These are phyloP conservation scores for Prionace glauca DNA, from an alignment of 2,797 vertebrate genomes.

Conservation along the genomic window DNA sequence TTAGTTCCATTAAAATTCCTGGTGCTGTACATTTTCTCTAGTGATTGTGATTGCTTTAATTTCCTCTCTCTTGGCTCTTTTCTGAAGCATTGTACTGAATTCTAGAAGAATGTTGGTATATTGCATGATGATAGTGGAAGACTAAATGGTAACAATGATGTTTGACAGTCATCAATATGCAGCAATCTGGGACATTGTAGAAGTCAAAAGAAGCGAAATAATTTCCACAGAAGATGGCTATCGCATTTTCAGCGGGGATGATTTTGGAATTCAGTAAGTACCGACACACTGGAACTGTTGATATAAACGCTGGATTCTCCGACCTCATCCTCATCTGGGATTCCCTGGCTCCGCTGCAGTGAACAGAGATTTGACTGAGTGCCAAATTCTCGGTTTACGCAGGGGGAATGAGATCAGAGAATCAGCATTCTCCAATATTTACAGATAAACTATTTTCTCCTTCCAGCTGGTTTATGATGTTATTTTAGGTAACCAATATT, in stretches of 20 bases:
- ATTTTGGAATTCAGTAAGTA: not conserved
- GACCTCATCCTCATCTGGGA: no score
- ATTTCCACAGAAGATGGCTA: not conserved
- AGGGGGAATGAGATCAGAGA: no score
- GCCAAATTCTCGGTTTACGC: no score
- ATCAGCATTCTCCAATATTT: constrained; percentile 1
- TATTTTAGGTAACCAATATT: not conserved
- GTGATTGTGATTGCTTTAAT: no score
- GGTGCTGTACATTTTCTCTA: no score
- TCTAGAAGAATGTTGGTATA: not conserved
- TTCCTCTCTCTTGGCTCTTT: no score
- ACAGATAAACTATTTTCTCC: not conserved
- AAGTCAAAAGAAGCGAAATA: no score
- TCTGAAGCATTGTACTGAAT: not conserved
- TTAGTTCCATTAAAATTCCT: no score
- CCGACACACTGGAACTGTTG: not conserved
- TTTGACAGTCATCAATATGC: not conserved
- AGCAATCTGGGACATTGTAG: not conserved
- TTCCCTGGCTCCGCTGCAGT: no score
- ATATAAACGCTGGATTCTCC: no score
- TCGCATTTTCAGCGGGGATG: not conserved
- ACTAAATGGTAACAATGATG: not conserved
- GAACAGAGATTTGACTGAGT: no score
- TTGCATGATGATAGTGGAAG: not conserved
- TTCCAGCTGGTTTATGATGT: not conserved